These are phyloP conservation scores for Henricia sp. DNA, from an alignment of 53 echinoderm and acorn worm species.

Conservation along the genomic window DNA sequence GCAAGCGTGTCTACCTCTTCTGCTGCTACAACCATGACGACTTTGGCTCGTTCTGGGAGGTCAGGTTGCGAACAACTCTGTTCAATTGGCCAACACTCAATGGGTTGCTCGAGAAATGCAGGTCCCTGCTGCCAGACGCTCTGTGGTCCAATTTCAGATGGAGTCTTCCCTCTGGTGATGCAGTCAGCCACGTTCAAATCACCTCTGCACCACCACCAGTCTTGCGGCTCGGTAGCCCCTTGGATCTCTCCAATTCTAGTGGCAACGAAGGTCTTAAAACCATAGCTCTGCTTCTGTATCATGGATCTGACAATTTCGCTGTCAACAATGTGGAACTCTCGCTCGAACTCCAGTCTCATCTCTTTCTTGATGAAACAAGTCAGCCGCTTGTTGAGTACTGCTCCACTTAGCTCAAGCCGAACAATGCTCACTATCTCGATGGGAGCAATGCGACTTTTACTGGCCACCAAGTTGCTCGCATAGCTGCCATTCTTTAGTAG, in stretches of 20 bases:
- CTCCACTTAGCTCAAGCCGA: conserved; percentile 61
- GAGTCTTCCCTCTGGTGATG: conserved; percentile 49
- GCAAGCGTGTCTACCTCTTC: conserved; percentile 23
- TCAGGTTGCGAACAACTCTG: conserved; percentile 32
- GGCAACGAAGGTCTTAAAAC: conserved; percentile 62
- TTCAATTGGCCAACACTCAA: conserved; percentile 45
- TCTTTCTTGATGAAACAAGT: conserved; percentile 16
- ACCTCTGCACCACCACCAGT: conserved; percentile 69
- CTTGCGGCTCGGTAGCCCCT: conserved; percentile 46
- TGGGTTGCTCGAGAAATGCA: conserved; percentile 12
- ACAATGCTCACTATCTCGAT: conserved; percentile 41
- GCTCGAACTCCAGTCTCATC: conserved; percentile 32
- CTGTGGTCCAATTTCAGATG: conserved; percentile 33
- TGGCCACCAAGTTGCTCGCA: conserved; percentile 37
- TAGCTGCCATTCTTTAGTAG: conserved; percentile 25
- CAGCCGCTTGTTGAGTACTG: conserved; percentile 49
- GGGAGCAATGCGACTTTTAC: conserved; percentile 58
- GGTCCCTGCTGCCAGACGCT: conserved; percentile 57
- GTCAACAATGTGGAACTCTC: conserved; percentile 55
- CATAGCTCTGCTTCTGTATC: conserved; percentile 63
- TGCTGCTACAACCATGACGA: conserved; percentile 39
- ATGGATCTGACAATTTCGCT: conserved; percentile 59
- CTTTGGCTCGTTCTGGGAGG: conserved; percentile 38
- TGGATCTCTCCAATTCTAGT: conserved; percentile 60
- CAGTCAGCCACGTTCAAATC: conserved; percentile 57